Evolutionary conservation across 2,113 vertebrate species (phyloP).

Genomic region (Indicator indicator): DNA sequence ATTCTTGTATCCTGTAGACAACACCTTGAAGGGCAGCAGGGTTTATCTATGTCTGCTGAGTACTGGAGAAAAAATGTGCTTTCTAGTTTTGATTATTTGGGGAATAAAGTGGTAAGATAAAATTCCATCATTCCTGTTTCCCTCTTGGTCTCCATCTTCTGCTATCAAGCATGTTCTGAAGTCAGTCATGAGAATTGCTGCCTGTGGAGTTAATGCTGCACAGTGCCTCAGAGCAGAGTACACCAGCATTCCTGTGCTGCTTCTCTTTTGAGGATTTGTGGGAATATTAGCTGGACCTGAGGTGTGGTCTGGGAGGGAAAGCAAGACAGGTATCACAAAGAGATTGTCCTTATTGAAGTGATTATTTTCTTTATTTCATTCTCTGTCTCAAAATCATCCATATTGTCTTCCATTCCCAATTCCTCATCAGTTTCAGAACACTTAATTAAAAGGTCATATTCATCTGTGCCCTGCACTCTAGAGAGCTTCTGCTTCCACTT

Average conservation of each 20-base stretch:
- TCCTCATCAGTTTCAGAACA: not conserved
- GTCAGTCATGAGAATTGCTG: not conserved
- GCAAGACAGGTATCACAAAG: not conserved
- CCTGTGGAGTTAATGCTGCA: not conserved
- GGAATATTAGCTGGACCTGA: not conserved
- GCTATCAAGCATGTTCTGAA: not conserved
- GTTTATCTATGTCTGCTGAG: not conserved
- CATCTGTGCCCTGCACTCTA: not conserved
- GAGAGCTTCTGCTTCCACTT: not conserved
- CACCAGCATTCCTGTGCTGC: not conserved
- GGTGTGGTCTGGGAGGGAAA: not conserved
- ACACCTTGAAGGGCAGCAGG: not conserved
- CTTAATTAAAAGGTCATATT: constrained; percentile 8
- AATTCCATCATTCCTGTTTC: not conserved
- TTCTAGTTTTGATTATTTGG: not conserved
- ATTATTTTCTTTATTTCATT: not conserved
- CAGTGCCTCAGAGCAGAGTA: not conserved
- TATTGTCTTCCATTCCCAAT: constrained; percentile 2
- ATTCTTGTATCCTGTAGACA: not conserved
- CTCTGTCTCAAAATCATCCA: not conserved
- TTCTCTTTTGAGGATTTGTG: not conserved
- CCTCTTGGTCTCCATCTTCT: not conserved
- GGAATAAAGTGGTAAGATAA: constrained; percentile 6
- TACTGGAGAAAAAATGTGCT: not conserved
- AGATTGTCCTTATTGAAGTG: not conserved